Conservation (phyloP, 2,888 invertebrate species). For the Cryptosula pallasiana region DNA sequence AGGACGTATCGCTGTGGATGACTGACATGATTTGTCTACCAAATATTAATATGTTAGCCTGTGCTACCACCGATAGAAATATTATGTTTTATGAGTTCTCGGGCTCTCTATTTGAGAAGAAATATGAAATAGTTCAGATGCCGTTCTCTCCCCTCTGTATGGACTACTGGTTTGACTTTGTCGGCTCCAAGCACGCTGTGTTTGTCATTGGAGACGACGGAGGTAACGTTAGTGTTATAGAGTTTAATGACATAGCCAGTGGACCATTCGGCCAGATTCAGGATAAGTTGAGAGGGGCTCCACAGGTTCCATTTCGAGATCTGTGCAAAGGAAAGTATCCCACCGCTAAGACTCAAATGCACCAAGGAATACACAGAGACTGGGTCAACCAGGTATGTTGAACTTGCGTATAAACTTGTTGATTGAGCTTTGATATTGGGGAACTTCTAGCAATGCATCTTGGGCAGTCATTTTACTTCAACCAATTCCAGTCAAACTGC, state of each 20-base stretch:
- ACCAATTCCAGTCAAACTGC: too few relatives aligned
- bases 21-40: conserved; percentile 70
- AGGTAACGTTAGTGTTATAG: conserved; percentile 57
- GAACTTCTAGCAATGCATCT: too few relatives aligned
- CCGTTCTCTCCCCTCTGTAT: conserved; percentile 60
- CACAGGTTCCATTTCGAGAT: conserved; percentile 19
- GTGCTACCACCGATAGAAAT: conserved; percentile 72
- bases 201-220: conserved; percentile 70
- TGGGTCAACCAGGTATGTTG: conserved; percentile 61
- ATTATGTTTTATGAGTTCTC: conserved; percentile 69
- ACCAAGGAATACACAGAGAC: conserved; percentile 47
- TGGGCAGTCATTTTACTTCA: too few relatives aligned
- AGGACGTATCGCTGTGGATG: conserved; percentile 63
- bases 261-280: conserved; percentile 24
- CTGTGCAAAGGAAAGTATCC: conserved; percentile 23
- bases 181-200: conserved; percentile 60
- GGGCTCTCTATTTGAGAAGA: conserved; percentile 64
- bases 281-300: conserved; percentile 21
- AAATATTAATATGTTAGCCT: conserved; percentile 71
- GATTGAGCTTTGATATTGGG: too few relatives aligned
- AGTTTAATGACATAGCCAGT: conserved; percentile 31
- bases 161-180: conserved; percentile 60
- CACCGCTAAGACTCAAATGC: conserved; percentile 24
- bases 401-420: too few relatives aligned
- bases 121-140: conserved; percentile 61